Base-by-base conservation (phyloP, 64 coral and sea anemone genomes). In the Montipora capricornis region DNA sequence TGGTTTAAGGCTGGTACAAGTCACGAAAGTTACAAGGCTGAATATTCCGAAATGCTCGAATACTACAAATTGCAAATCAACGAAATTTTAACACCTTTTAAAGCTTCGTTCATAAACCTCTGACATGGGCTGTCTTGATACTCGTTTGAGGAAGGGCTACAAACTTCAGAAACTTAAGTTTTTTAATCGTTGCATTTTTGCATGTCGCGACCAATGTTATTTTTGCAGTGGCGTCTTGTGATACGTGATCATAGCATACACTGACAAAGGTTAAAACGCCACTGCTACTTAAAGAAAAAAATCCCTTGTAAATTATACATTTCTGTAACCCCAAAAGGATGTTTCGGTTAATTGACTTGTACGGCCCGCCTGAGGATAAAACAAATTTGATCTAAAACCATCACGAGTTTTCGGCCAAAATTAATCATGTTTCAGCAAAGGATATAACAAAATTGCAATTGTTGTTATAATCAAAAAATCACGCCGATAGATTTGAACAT, bases 401-500 rank as follows among this genome's bases (percentile, higher is more conserved):
- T 55, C 9, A 55, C 61, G 0, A 66, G 61, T 66, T 29, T 29
- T 37, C 29, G 29, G 29, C 29, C 29, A 37, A 37, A 37, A 37
- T 37, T 74, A 20, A 20, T 74, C 24, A 44, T 46, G 8, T 48
- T 78, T 49, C 76, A 49, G 44, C 5, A 49, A 68, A 85, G 66
- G 45, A 69, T 70, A 64, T 68, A 19, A 6, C 62, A 85, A 85
- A 85, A 85, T 70, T 68, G 82, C 66, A 85, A 84, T 84, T 14
- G 46, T 68, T 44, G 44, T 68, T 87, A 94, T 73, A 81, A 89
- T 82, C 68, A 24, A 71, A 20, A 71, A 20, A 71, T 94, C 78
- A 94, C 60, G 77, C 79, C 78, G 20, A 88, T 78, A 88, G 83
- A 67, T 78, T 75, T 90, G 89, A 55, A 82, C 80, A 85, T 85